phyloP scores from a whole-genome alignment of 2,797 vertebrate genomes.

The Hydrocynus forskahlii region DNA sequence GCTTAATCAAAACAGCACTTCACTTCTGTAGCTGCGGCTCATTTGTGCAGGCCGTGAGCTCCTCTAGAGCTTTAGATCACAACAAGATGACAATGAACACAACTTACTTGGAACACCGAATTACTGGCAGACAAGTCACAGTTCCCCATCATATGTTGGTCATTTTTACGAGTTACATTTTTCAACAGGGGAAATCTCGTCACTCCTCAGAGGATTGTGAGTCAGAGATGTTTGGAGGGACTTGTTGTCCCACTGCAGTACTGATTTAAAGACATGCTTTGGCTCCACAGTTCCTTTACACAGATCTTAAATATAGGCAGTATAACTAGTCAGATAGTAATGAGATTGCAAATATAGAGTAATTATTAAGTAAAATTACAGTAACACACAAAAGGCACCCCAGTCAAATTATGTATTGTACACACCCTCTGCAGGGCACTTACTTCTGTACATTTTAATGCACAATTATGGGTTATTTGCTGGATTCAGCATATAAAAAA shows the following conservation, averaged over 20 bases:
- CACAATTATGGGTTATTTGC: too few species aligned
- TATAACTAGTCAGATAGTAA: too few species aligned
- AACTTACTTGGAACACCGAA: conserved; percentile 1
- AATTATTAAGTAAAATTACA: too few species aligned
- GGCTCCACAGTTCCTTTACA: not conserved
- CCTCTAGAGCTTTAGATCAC: not conserved
- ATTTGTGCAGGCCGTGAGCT: not conserved
- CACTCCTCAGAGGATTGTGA: not conserved
- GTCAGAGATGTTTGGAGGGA: not conserved
- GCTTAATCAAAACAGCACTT: not conserved
- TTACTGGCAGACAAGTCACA: conserved; percentile 6
- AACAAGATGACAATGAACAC: not conserved
- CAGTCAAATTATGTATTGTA: too few species aligned
- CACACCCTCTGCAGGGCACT: too few species aligned
- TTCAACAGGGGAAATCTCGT: conserved; percentile 30
- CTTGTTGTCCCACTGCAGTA: not conserved
- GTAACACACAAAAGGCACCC: too few species aligned
- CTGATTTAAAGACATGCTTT: not conserved
- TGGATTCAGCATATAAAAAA: too few species aligned
- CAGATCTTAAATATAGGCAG: too few species aligned
- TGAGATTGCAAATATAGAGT: too few species aligned
- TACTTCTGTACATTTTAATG: too few species aligned
- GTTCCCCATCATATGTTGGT: not conserved
- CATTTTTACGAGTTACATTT: not conserved
- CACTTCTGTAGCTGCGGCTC: not conserved